Evolutionary conservation across 1,140 invertebrate genomes (phyloP), one percentile per base, ranked within the genome.

Genomic region (Sycobia sp.): DNA sequence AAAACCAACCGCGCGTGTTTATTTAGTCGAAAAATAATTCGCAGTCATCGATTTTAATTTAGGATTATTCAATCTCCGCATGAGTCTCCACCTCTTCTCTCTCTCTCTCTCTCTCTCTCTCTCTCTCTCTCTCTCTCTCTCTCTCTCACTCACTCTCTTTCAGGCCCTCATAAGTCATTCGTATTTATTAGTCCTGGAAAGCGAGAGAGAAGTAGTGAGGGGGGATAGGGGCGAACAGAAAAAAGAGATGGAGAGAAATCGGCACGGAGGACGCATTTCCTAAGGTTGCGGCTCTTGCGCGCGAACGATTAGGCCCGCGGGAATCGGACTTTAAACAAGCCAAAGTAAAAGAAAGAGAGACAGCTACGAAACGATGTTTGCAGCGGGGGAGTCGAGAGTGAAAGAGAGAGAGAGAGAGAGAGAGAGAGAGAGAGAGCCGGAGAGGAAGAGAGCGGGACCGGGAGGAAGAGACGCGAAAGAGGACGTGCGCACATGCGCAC

Each of bases 401-500:
- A n/a, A n/a, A n/a, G n/a, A n/a, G n/a, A n/a, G n/a, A n/a, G n/a
- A n/a, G n/a, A n/a, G n/a, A n/a, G n/a, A n/a, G n/a, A n/a, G n/a
- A n/a, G n/a, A n/a, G n/a, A n/a, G n/a, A n/a, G n/a, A n/a, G n/a
- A n/a, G n/a, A n/a, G n/a, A n/a, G n/a, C n/a, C n/a, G n/a, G n/a
- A n/a, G n/a, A n/a, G n/a, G n/a, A n/a, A n/a, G n/a, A n/a, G n/a
- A n/a, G n/a, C n/a, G n/a, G n/a, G n/a, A n/a, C n/a, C n/a, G n/a
- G n/a, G 34, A 34, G 22, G n/a, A 13, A 47, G 29, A 36, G 11
- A 20, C 27, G 44, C 59, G 60, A 55, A 58, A 61, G 51, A 65
- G 65, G 68, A 69, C 67, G 58, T n/a, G n/a, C n/a, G n/a, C n/a
- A n/a, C n/a, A n/a, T n/a, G 60, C 57, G 62, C 10, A 66, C 56